Conservation (phyloP, 1,140 invertebrate genomes). For the Rhopalosiphum maidis region DNA sequence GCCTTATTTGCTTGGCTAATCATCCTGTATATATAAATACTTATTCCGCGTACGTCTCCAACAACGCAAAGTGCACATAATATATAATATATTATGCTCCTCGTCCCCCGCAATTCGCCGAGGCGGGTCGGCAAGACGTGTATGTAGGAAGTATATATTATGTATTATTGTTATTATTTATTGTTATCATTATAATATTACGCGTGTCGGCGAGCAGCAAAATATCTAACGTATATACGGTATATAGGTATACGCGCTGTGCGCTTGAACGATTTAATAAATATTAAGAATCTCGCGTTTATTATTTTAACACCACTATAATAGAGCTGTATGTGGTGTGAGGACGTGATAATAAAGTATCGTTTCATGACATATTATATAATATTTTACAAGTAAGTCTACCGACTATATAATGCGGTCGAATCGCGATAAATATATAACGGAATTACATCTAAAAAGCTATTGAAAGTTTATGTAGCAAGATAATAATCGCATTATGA, state of each 20-base stretch:
- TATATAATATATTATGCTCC: not conserved
- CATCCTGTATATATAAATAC: not conserved
- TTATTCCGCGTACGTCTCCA: not conserved
- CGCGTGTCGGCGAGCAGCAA: not conserved
- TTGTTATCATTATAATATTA: conserved; percentile 11
- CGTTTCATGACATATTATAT: not conserved
- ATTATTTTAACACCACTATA: not conserved
- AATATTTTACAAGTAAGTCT: not conserved
- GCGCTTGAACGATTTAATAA: not conserved
- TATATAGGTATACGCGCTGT: not conserved
- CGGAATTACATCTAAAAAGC: not conserved
- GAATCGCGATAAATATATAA: not conserved
- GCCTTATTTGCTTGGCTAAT: too few relatives aligned
- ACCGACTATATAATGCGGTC: not conserved
- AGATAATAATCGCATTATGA: not conserved
- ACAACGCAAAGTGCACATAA: not conserved
- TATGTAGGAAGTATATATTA: conserved; percentile 14
- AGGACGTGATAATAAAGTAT: not conserved
- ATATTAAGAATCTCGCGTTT: not conserved
- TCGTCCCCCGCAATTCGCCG: not conserved
- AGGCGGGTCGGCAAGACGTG: not conserved
- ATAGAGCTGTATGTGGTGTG: too few relatives aligned
- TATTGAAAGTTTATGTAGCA: not conserved
- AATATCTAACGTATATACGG: not conserved
- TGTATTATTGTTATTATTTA: conserved; percentile 6